A percentile compares a stretch with the other conserved stretches of the same genome.
Conservation (phyloP, 2,113 vertebrate genomes). For the Clarias batrachus region DNA sequence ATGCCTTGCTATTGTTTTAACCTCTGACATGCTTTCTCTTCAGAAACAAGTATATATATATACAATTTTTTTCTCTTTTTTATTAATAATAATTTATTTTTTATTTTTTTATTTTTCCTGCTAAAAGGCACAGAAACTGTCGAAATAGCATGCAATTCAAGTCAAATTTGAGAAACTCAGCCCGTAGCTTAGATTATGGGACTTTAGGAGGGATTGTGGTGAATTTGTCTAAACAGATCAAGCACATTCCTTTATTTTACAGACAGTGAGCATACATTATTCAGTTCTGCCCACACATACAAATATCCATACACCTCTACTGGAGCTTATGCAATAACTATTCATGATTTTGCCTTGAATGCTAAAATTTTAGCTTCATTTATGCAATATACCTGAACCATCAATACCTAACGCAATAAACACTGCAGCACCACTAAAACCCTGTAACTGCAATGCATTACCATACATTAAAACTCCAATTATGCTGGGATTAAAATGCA, state of each 20-base stretch:
- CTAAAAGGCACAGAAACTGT: background rate
- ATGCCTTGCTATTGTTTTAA: background rate
- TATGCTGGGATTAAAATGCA: constrained; percentile 31
- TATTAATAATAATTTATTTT: too few relatives aligned
- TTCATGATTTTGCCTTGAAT: constrained; percentile 15
- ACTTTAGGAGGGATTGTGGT: background rate
- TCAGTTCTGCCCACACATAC: constrained; percentile 57
- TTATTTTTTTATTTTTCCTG: background rate
- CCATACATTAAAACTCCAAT: constrained; percentile 33
- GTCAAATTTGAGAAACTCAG: constrained; percentile 10
- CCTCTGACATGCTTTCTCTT: background rate
- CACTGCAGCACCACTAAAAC: background rate
- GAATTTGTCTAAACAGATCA: constrained; percentile 37
- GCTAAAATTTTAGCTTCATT: constrained; percentile 33
- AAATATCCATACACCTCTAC: constrained; percentile 49
- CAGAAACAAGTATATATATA: background rate
- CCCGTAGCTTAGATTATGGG: background rate
- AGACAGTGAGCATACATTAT: constrained; percentile 49
- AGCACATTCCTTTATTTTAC: constrained; percentile 28
- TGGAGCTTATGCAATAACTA: constrained; percentile 53
- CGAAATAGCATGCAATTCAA: background rate
- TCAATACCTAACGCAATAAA: constrained; percentile 16
- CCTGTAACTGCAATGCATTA: constrained; percentile 38
- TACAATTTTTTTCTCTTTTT: too few relatives aligned
- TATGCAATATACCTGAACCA: constrained; percentile 32